Base-by-base conservation (phyloP, 2,113 vertebrate species). In the Sitta europaea region DNA sequence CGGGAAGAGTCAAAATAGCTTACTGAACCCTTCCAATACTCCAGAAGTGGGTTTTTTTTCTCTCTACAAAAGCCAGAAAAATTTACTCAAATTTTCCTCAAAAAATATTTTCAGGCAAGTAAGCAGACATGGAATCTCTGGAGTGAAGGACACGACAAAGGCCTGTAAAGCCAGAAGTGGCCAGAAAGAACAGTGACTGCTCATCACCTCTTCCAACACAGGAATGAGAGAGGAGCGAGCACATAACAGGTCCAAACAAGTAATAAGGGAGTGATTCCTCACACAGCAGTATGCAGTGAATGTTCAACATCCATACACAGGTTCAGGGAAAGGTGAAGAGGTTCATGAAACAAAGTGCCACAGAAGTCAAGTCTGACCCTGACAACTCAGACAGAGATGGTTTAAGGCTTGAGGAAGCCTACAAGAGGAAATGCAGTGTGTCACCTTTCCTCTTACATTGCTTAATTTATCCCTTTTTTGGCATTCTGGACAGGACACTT, bases 391-490 rank as follows among this genome's bases (percentile, higher is more conserved):
- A 59, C 12, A 74, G 33, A 62, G 76, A 48, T 14, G 6, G 9
- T 0, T 43, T 27, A 80, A 83, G 50, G 29, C 18, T 57, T 75
- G 50, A 70, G 45, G 25, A 68, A 83, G 13, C 11, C 68, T 65
- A 36, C n/a, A 73, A 21, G 42, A 58, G 36, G 11, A 74, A 79
- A 72, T 24, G 29, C 1, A n/a, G 2, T 1, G 4, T 25, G 24
- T 42, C 13, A 38, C 35, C 31, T 68, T 82, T 65, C 43, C 36
- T n/a, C 24, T 2, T 2, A 35, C 6, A 42, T 14, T 88, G 31
- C 9, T 67, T 53, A 43, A 57, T 0, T 0, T 14, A 48, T 1
- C 3, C 6, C 27, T 73, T 85, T 63, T 28, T 6, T 17, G 13
- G 61, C 28, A 18, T 48, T 86, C 20, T 11, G 18, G 20, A 53